phyloP scores from a whole-genome alignment of 2,888 invertebrate genomes.

The Polylopha cassiicola region DNA sequence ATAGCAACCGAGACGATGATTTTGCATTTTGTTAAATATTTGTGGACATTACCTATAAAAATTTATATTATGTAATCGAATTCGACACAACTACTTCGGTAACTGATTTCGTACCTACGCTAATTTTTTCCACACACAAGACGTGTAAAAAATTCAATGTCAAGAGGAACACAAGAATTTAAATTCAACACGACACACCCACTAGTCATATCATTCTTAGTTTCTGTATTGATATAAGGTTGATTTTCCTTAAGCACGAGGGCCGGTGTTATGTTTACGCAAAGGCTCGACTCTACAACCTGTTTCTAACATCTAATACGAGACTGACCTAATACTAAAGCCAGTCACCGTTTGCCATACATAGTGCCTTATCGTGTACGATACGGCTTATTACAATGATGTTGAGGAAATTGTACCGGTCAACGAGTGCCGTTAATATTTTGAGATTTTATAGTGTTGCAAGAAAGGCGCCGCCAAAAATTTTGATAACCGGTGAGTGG shows the following conservation, averaged over 20 bases:
- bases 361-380: slow-evolving; percentile 48
- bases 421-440: slow-evolving; percentile 38
- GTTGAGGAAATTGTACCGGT: slow-evolving; percentile 46
- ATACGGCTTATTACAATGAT: slow-evolving; percentile 35
- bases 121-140: slow-evolving; percentile 9
- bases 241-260: slow-evolving; percentile 29
- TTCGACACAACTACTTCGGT: too few species aligned
- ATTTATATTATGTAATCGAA: slow-evolving; percentile 2
- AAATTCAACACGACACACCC: slow-evolving; percentile 42
- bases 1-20: too few species aligned
- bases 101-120: too few species aligned
- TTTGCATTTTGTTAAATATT: too few species aligned
- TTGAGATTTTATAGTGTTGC: slow-evolving; percentile 46
- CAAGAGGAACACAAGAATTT: slow-evolving; percentile 2
- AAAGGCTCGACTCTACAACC: slow-evolving; percentile 36
- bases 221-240: slow-evolving; percentile 33
- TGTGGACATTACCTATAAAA: neutral
- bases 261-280: slow-evolving; percentile 24
- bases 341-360: slow-evolving; percentile 51
- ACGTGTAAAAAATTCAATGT: slow-evolving; percentile 12
- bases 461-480: slow-evolving; percentile 63
- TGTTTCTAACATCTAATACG: slow-evolving; percentile 46
- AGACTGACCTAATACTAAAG: slow-evolving; percentile 31
- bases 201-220: slow-evolving; percentile 24
- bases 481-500: slow-evolving; percentile 77